Evolutionary conservation across 2,888 invertebrate genomes (phyloP).

Genomic region (Pheosia tremula): DNA sequence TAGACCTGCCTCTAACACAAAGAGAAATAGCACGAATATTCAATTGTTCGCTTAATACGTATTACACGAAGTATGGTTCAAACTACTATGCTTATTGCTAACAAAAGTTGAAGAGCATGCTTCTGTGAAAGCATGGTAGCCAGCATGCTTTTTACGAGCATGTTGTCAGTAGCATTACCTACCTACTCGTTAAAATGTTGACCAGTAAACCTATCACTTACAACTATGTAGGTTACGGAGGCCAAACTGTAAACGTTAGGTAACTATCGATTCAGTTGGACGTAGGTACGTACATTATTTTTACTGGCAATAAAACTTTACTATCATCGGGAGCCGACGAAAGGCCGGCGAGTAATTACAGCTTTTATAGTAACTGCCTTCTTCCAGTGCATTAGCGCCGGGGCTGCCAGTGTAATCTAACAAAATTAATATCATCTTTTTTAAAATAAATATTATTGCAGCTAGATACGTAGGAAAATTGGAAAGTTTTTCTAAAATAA

Average conservation of each 20-base stretch:
- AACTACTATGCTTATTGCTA: too few species aligned
- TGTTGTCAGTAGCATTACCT: too few species aligned
- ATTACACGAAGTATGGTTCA: too few species aligned
- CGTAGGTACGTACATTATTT: conserved; percentile 44
- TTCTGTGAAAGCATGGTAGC: too few species aligned
- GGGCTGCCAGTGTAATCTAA: conserved; percentile 25
- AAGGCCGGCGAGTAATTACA: conserved; percentile 60
- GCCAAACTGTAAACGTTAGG: conserved; percentile 11
- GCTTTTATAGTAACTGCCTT: conserved; percentile 40
- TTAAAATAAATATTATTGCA: conserved; percentile 13
- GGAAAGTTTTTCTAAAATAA: too few species aligned
- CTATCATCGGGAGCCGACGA: conserved; percentile 55
- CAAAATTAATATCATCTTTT: neutral
- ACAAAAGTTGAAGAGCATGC: too few species aligned
- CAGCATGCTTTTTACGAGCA: too few species aligned
- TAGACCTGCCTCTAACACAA: too few species aligned
- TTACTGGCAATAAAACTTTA: conserved; percentile 65
- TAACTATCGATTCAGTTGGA: conserved; percentile 45
- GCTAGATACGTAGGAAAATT: too few species aligned
- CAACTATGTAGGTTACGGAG: conserved; percentile 1
- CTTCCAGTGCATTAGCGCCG: conserved; percentile 54
- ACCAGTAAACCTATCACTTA: neutral
- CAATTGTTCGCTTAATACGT: too few species aligned
- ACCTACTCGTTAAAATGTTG: too few species aligned
- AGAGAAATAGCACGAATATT: too few species aligned